Evolutionary conservation across 2,113 vertebrate species (phyloP).

Genomic region (Morone chrysops): DNA sequence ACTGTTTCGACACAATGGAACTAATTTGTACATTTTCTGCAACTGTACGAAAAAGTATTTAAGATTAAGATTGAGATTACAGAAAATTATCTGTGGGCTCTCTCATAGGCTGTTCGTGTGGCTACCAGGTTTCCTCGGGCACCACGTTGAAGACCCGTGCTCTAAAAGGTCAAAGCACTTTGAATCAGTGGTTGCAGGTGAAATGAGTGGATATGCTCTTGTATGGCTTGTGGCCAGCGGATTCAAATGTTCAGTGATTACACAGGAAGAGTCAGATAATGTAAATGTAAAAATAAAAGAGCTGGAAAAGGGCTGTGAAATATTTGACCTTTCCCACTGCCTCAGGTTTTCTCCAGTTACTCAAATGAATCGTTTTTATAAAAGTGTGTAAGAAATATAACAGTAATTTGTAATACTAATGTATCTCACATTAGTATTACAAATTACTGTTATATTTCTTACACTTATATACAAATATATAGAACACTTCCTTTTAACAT

Average conservation of each 20-base stretch:
- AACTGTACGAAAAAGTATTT: too few relatives aligned
- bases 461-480: neutral
- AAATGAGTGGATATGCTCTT: neutral
- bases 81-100: too few relatives aligned
- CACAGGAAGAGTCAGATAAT: neutral
- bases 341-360: neutral
- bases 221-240: neutral
- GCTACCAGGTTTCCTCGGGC: too few relatives aligned
- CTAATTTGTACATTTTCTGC: too few relatives aligned
- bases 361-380: neutral
- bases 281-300: neutral
- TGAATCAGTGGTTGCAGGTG: neutral
- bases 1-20: too few relatives aligned
- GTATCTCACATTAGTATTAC: neutral
- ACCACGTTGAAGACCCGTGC: too few relatives aligned
- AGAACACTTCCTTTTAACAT: neutral
- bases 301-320: neutral
- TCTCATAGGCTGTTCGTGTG: too few relatives aligned
- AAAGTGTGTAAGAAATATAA: neutral
- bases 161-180: neutral
- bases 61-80: too few relatives aligned
- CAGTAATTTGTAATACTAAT: neutral
- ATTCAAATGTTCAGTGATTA: neutral
- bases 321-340: constrained; percentile 1
- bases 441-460: neutral